phyloP scores from a whole-genome alignment of 2,888 invertebrate species.

The Elysia crispata region DNA sequence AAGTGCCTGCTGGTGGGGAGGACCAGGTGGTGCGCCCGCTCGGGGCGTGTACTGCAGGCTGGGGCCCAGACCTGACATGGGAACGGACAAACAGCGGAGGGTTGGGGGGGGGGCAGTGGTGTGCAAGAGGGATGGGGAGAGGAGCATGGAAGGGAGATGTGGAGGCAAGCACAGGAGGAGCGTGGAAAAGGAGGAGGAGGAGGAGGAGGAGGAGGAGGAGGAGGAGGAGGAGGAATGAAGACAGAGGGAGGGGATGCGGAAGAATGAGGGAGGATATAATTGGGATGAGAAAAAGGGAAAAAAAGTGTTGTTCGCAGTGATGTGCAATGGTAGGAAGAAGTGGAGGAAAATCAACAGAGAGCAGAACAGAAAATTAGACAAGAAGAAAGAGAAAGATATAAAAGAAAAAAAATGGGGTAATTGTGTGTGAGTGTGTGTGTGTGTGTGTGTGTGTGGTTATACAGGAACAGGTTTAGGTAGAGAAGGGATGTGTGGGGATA shows the following conservation, averaged over 20 bases:
- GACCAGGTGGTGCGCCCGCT: conserved; percentile 42
- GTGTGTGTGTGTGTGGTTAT: neutral
- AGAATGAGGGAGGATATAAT: too few relatives aligned
- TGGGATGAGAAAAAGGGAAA: neutral
- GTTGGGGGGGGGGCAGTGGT: neutral
- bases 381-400: neutral
- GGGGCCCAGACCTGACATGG: conserved; percentile 48
- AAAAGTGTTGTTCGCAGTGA: too few relatives aligned
- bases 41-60: conserved; percentile 50
- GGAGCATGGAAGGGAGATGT: neutral
- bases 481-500: neutral
- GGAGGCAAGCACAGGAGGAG: neutral
- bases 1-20: conserved; percentile 24
- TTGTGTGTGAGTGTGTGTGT: too few relatives aligned
- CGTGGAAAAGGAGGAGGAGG: neutral
- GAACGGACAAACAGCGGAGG: neutral
- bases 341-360: neutral
- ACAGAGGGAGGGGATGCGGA: neutral
- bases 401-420: too few relatives aligned
- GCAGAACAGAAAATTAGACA: neutral
- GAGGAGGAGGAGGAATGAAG: neutral
- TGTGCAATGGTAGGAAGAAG: too few relatives aligned
- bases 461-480: neutral
- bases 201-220: neutral
- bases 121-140: too few relatives aligned